Evolutionary conservation across 2,113 vertebrate genomes (phyloP), one percentile per base, ranked within the genome.

Genomic region (Falco punctatus): DNA sequence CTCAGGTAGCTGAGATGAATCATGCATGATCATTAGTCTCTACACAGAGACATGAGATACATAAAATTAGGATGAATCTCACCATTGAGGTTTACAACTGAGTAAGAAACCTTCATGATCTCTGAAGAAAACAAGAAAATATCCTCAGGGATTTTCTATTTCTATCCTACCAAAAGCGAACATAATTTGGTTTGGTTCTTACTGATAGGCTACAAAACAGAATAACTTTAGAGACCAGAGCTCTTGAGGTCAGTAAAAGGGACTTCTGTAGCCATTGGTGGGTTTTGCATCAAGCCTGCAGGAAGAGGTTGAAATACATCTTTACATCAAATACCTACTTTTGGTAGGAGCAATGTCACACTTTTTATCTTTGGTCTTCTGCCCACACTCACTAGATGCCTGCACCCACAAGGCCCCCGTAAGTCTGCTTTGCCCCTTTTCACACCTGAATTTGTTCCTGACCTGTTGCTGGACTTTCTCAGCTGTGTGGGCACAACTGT

Each of bases 1-100:
- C 52, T 88, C 87, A 85, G 46, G 58, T 61, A 94, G n/a, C 62
- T 77, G 73, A 64, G 81, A 83, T 83, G 75, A 88, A 62, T 95
- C 86, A 92, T 57, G 13, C 13, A 13, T 3, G 1, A 35, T 73
- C 66, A 86, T 88, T 94, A 82, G 66, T 80, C 42, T 42, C 42
- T 85, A 74, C 42, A 55, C 91, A 92, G 88, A 78, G 54, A 91
- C 8, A 73, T 61, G 33, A 80, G 42, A 69, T 59, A 38, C 23
- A 48, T 86, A 89, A 95, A 80, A 79, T 81, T 48, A 85, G 69
- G 52, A 51, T 71, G 23, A 91, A 72, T 80, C 18, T 95, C 71
- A 61, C 64, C 8, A 4, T 10, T 77, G 62, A 87, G 23, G 14
- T 74, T 94, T 86, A 57, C 22, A 86, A 54, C 46, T 72, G 48